phyloP scores from a whole-genome alignment of 2,888 invertebrate genomes.

The Mesochorus sp. region DNA sequence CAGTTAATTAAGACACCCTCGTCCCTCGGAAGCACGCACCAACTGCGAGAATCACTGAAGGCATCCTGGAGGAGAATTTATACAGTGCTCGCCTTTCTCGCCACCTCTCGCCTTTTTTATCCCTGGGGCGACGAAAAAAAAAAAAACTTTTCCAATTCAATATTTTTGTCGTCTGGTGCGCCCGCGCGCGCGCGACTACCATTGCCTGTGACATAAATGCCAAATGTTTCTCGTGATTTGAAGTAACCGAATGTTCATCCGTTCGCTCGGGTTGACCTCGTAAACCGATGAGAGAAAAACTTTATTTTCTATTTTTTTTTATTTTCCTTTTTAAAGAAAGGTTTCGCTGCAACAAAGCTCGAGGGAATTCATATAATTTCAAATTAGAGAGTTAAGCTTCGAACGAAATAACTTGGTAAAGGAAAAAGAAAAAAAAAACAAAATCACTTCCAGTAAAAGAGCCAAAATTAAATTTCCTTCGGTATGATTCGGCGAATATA shows the following conservation, averaged over 20 bases:
- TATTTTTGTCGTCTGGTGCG: slow-evolving; percentile 37
- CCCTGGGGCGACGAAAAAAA: not conserved
- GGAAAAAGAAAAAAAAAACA: no score
- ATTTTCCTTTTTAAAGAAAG: no score
- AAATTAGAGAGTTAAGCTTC: no score
- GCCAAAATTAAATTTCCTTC: no score
- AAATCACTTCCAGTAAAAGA: no score
- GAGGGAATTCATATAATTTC: no score
- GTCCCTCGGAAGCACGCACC: slow-evolving; percentile 39
- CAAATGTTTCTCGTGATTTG: slow-evolving; percentile 15
- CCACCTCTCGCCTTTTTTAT: not conserved
- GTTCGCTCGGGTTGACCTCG: no score
- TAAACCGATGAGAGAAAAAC: no score
- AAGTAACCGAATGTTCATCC: no score
- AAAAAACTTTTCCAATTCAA: slow-evolving; percentile 55
- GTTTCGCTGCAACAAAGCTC: no score
- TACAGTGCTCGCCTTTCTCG: slow-evolving; percentile 17
- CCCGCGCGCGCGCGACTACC: not conserved
- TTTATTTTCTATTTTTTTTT: no score
- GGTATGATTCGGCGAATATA: not conserved
- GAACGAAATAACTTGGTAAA: no score
- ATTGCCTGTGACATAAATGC: slow-evolving; percentile 31
- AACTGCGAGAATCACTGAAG: slow-evolving; percentile 55
- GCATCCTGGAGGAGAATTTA: slow-evolving; percentile 37
- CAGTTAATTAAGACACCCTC: slow-evolving; percentile 58